Conservation (phyloP, 37 sponge, comb jelly and placozoan species). For the Halichondria panicea region DNA sequence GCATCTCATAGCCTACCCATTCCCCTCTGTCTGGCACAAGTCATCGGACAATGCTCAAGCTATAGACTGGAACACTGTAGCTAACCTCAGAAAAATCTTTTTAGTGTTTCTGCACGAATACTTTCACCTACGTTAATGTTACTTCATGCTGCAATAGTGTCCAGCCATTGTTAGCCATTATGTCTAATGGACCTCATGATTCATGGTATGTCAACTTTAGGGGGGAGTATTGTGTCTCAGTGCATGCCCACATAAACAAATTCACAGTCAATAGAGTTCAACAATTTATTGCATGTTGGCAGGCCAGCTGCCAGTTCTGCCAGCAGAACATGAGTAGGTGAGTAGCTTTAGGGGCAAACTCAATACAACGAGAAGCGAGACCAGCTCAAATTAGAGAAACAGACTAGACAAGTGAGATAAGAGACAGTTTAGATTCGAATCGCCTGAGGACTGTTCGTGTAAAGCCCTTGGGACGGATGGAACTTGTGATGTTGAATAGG, state of each 20-base stretch:
- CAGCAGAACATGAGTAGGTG: conserved; percentile 2
- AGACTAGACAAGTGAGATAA: background rate
- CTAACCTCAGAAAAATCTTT: conserved; percentile 82
- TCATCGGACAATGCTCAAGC: conserved; percentile 61
- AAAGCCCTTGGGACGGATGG: conserved; percentile 34
- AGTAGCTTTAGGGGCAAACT: background rate
- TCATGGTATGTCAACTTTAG: too few species aligned
- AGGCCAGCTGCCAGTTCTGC: conserved; percentile 39
- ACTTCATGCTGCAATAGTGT: background rate
- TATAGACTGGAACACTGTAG: conserved; percentile 66
- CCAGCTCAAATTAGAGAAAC: conserved; percentile 22
- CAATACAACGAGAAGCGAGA: background rate
- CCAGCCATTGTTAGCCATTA: background rate
- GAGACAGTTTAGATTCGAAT: conserved; percentile 26
- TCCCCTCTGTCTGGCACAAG: conserved; percentile 91
- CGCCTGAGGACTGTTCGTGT: conserved; percentile 54
- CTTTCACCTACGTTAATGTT: conserved; percentile 59
- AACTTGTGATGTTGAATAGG: conserved; percentile 63
- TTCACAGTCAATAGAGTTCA: background rate
- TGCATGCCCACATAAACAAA: background rate
- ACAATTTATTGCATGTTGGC: background rate
- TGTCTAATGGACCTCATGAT: background rate
- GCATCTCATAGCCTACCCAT: conserved; percentile 84
- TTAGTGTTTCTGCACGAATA: conserved; percentile 83
- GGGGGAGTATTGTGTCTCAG: too few species aligned